Evolutionary conservation across 2,113 vertebrate species (phyloP).

Genomic region (Felis chaus): DNA sequence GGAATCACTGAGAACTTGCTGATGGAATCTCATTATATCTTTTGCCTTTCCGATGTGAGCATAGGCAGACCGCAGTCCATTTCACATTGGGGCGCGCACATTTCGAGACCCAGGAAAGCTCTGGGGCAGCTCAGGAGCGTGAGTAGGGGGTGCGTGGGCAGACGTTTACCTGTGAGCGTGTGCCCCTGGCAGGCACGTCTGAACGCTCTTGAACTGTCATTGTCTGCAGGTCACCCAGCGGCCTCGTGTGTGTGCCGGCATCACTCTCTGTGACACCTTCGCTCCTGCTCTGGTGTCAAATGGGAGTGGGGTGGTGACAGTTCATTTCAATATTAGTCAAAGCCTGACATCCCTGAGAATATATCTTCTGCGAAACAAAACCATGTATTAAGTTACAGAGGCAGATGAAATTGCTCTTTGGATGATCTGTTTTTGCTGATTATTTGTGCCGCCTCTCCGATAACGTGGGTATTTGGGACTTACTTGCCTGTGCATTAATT

Average conservation of each 20-base stretch:
- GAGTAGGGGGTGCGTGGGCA: neutral
- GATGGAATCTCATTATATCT: slow-evolving; percentile 5
- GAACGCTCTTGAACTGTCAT: neutral
- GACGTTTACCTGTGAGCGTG: neutral
- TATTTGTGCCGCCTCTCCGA: neutral
- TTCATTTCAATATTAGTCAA: slow-evolving; percentile 6
- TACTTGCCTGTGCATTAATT: neutral
- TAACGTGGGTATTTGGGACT: neutral
- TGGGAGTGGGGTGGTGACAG: neutral
- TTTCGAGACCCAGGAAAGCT: neutral
- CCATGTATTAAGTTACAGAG: neutral
- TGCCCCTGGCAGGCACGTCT: neutral
- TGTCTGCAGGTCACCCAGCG: neutral
- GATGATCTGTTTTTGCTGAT: neutral
- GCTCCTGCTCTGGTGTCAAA: neutral
- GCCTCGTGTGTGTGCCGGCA: neutral
- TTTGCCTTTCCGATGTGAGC: neutral
- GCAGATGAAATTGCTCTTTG: slow-evolving; percentile 47
- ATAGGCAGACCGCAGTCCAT: neutral
- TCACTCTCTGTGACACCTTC: neutral
- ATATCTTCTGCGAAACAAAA: neutral
- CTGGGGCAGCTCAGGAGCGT: neutral
- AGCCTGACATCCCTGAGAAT: neutral
- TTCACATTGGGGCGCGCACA: neutral
- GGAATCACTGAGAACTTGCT: neutral